phyloP scores from a whole-genome alignment of 2,888 invertebrate genomes.

The Timandra comae region DNA sequence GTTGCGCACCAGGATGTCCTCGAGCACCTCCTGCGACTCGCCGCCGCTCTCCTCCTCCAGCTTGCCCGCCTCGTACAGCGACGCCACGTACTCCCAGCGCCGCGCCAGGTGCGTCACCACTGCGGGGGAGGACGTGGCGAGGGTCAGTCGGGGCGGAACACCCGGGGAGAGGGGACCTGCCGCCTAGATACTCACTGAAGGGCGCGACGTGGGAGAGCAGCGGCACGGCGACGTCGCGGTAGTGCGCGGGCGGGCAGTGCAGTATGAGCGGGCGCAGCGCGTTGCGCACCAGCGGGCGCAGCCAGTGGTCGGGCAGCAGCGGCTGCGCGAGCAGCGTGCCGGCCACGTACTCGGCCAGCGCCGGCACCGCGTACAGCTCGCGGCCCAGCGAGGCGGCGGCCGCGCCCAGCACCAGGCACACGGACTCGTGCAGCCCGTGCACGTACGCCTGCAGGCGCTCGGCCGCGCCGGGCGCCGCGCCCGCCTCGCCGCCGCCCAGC shows the following conservation, averaged over 20 bases:
- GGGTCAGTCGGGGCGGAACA: neutral
- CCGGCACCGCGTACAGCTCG: constrained; percentile 88
- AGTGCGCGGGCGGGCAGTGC: constrained; percentile 89
- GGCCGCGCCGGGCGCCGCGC: constrained; percentile 68
- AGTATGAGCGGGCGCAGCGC: constrained; percentile 91
- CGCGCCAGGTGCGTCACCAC: constrained; percentile 82
- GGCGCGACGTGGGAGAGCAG: constrained; percentile 86
- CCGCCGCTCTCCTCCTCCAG: constrained; percentile 84
- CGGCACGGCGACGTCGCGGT: constrained; percentile 85
- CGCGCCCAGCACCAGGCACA: constrained; percentile 78
- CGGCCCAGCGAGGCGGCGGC: constrained; percentile 88
- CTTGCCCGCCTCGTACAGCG: constrained; percentile 85
- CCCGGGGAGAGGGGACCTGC: neutral
- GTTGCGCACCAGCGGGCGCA: constrained; percentile 87
- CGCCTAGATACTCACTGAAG: constrained; percentile 78
- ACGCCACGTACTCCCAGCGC: constrained; percentile 88
- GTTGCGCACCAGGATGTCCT: constrained; percentile 90
- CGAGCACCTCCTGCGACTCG: constrained; percentile 88
- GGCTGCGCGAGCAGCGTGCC: constrained; percentile 83
- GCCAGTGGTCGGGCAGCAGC: constrained; percentile 89
- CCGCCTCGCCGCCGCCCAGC: constrained; percentile 75
- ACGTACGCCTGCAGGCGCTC: constrained; percentile 89
- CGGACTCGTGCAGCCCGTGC: constrained; percentile 84
- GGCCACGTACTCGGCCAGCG: constrained; percentile 84
- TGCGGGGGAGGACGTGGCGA: constrained; percentile 34